Percentiles rank a stretch among this genome's conserved stretches.
These are phyloP conservation scores for Allygus modestus DNA, from an alignment of 2,888 invertebrate genomes.

Conservation along the genomic window DNA sequence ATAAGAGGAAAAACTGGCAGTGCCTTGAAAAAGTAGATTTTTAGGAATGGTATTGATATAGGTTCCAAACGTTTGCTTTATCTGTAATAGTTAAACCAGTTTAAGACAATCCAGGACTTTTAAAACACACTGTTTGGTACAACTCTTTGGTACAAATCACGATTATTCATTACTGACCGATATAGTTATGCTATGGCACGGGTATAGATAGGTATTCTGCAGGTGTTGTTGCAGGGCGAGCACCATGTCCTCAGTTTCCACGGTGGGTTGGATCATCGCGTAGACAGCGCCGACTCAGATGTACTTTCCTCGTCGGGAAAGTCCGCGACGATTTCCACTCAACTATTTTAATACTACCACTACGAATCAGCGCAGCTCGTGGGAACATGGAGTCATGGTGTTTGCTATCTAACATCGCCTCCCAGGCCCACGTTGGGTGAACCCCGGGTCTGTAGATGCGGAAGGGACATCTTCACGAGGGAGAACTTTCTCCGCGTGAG, in stretches of 20 bases:
- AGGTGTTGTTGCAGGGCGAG: too few relatives aligned
- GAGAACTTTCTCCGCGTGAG: neutral
- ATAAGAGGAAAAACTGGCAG: too few relatives aligned
- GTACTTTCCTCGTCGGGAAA: slow-evolving; percentile 36
- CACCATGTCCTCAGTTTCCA: neutral
- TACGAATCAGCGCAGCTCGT: slow-evolving; percentile 26
- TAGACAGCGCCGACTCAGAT: neutral
- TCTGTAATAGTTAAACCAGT: too few relatives aligned
- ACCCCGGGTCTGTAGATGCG: neutral
- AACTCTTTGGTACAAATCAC: too few relatives aligned
- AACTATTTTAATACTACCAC: slow-evolving; percentile 48
- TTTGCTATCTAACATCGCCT: slow-evolving; percentile 20
- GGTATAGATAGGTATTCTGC: too few relatives aligned
- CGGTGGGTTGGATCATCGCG: neutral
- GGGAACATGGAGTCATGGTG: slow-evolving; percentile 36
- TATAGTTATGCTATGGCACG: too few relatives aligned
- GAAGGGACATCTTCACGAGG: neutral
- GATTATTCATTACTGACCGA: too few relatives aligned
- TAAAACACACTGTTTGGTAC: too few relatives aligned
- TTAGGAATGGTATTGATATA: too few relatives aligned
- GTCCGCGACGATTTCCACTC: slow-evolving; percentile 47
- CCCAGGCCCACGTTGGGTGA: neutral
- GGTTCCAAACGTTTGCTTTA: too few relatives aligned
- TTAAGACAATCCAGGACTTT: too few relatives aligned
- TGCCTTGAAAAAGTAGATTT: too few relatives aligned